phyloP scores from a whole-genome alignment of 2,888 invertebrate genomes.

The Pseudoips prasinana region DNA sequence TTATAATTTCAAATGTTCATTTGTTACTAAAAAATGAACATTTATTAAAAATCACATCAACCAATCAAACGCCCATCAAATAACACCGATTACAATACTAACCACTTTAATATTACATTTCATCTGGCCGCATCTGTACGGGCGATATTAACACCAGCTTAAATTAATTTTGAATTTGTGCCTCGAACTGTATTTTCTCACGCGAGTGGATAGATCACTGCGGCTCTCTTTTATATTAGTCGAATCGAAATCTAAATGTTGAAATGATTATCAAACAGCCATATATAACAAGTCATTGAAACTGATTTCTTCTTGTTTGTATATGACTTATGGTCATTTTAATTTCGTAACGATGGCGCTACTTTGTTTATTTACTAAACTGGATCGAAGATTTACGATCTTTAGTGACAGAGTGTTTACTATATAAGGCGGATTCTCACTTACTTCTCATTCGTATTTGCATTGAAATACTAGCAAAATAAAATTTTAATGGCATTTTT shows the following conservation, averaged over 20 bases:
- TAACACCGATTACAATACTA: background rate
- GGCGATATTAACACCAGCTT: conserved; percentile 46
- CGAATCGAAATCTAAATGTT: conserved; percentile 39
- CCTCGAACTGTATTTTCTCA: conserved; percentile 55
- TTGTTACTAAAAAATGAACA: too few species aligned
- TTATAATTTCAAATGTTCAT: too few species aligned
- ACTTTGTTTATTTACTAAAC: conserved; percentile 21
- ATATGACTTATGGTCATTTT: conserved; percentile 37
- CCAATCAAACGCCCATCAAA: too few species aligned
- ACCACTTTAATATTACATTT: conserved; percentile 13
- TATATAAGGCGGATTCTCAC: too few species aligned
- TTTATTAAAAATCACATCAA: too few species aligned
- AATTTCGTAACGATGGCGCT: conserved; percentile 28
- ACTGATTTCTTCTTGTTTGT: conserved; percentile 31
- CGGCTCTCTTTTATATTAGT: conserved; percentile 42
- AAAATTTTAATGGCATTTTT: too few species aligned
- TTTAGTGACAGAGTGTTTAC: conserved; percentile 7
- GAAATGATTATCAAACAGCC: conserved; percentile 39
- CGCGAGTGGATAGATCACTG: conserved; percentile 45
- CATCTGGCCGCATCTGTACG: conserved; percentile 33
- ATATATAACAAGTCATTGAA: conserved; percentile 44
- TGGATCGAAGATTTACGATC: conserved; percentile 9
- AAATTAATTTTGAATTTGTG: conserved; percentile 62
- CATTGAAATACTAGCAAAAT: too few species aligned
- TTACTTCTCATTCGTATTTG: too few species aligned